Evolutionary conservation across 2,113 vertebrate species (phyloP), one percentile per base, ranked within the genome.

Genomic region (Gracilinanus agilis): DNA sequence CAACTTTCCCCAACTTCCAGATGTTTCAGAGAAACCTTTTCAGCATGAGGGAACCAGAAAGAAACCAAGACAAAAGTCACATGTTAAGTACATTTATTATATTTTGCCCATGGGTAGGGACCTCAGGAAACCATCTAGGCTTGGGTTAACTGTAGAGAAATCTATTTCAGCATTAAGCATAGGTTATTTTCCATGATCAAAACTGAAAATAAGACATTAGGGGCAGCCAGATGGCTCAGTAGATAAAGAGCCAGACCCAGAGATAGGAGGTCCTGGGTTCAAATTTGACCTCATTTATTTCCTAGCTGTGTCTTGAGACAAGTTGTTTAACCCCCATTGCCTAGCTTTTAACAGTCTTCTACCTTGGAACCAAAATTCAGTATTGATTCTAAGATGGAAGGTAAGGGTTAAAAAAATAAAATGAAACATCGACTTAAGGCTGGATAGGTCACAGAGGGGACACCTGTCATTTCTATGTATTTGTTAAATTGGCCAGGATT

Each of bases 401-500:
- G 49, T 49, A 49, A 49, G 49, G 49, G 5, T 49, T 49, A 49
- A 49, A 49, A 49, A 49, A 3, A 49, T 49, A 40, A 96, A 94
- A 23, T 96, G 88, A 83, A 90, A 90, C 44, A 89, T 89, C 49
- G 24, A 27, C 24, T 24, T 12, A 53, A 29, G 25, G 11, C 25
- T 44, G 89, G 29, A 40, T 29, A 53, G 44, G 25, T 49, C 24
- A 90, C 44, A 90, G n/a, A 55, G 90, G 61, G 9, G n/a, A 90
- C 90, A 88, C 24, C n/a, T 92, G 55, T 55, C 89, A 40, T 92
- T 58, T 13, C 83, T 91, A 58, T 88, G 3, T 54, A 89, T 44
- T 94, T 89, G 75, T 54, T 95, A 94, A 93, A 34, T 93, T 93
- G 1, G 83, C 34, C n/a, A 25, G 55, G 53, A 91, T 97, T 96